phyloP scores from a whole-genome alignment of 1,140 invertebrate genomes.

The Formica exsecta region DNA sequence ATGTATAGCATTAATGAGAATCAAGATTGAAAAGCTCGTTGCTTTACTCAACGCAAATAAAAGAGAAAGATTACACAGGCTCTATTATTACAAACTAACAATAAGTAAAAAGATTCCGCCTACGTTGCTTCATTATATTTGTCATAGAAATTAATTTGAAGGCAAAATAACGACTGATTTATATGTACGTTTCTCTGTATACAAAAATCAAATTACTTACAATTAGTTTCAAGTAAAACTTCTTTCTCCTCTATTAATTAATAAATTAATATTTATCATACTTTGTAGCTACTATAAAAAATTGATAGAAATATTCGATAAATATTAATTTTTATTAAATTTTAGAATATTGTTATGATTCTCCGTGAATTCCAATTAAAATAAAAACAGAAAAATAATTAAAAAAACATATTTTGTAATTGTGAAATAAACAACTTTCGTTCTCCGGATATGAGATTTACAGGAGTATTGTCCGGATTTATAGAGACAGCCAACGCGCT shows the following conservation, averaged over 20 bases:
- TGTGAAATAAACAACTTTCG: not conserved
- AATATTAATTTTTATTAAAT: too few relatives aligned
- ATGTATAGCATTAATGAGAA: constrained; percentile 33
- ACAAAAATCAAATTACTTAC: not conserved
- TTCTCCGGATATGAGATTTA: not conserved
- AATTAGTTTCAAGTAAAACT: not conserved
- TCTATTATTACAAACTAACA: not conserved
- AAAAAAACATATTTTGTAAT: not conserved
- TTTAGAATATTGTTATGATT: not conserved
- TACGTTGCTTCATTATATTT: constrained; percentile 3
- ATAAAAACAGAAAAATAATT: not conserved
- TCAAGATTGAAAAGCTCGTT: constrained; percentile 42
- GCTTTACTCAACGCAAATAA: constrained; percentile 16
- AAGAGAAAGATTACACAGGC: not conserved
- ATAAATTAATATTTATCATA: not conserved
- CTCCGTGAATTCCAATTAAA: not conserved
- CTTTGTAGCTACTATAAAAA: not conserved
- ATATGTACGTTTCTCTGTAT: not conserved
- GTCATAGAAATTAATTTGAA: not conserved
- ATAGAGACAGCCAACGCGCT: not conserved
- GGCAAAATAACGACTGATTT: constrained; percentile 1
- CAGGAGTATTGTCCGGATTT: not conserved
- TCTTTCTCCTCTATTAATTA: not conserved
- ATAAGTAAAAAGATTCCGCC: constrained; percentile 18
- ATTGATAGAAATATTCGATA: too few relatives aligned